These are phyloP conservation scores for Lampropteryx suffumata DNA, from an alignment of 2,888 invertebrate species.

Conservation along the genomic window DNA sequence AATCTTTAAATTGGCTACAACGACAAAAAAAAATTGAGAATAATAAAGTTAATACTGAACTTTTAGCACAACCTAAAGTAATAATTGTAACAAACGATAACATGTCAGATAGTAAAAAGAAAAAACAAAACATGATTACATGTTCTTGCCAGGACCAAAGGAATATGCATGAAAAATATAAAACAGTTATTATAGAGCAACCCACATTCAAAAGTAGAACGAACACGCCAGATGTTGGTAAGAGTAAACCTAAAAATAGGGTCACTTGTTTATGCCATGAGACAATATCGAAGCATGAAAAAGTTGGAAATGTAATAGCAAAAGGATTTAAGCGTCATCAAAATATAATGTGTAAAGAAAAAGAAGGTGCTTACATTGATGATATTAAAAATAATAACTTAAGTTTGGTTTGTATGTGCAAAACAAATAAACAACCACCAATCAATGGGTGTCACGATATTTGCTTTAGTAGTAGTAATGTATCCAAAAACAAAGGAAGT, in stretches of 20 bases:
- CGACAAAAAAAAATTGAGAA: neutral
- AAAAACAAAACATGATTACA: no score
- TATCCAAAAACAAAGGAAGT: conserved; percentile 1
- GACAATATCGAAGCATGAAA: neutral
- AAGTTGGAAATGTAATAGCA: conserved; percentile 4
- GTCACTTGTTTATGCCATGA: conserved; percentile 4
- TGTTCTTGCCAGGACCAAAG: no score
- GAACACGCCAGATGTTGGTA: no score
- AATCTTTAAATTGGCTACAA: conserved; percentile 7
- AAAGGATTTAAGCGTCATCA: neutral
- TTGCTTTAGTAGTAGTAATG: neutral
- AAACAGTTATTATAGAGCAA: no score
- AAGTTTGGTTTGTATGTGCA: conserved; percentile 27
- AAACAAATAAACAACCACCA: conserved; percentile 15
- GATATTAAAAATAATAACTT: conserved; percentile 21
- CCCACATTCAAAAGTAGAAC: no score
- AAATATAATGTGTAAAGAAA: conserved; percentile 7
- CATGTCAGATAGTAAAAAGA: no score
- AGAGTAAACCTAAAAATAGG: no score
- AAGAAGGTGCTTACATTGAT: conserved; percentile 23
- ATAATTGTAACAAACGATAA: no score
- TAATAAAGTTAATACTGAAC: no score
- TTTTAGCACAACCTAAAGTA: no score
- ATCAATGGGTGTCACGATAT: conserved; percentile 6
- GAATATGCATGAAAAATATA: no score